These are phyloP conservation scores for Diarsia mendica DNA, from an alignment of 2,888 invertebrate genomes.

Conservation along the genomic window DNA sequence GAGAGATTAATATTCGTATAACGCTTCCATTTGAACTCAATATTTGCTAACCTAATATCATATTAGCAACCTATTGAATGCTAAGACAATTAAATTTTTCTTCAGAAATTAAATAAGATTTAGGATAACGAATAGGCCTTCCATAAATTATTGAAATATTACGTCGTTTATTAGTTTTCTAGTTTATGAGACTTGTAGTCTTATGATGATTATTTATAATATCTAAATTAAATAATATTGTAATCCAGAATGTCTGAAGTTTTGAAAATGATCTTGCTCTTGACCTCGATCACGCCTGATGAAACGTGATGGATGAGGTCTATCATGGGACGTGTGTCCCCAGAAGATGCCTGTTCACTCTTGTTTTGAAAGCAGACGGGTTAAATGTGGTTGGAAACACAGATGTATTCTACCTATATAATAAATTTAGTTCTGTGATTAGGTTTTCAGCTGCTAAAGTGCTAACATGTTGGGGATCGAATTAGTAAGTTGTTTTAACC, in stretches of 20 bases:
- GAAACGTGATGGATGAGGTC: no score
- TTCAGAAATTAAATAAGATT: conserved; percentile 32
- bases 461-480: conserved; percentile 3
- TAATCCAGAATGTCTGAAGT: neutral
- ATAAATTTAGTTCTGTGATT: conserved; percentile 1
- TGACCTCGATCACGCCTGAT: no score
- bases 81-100: neutral
- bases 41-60: conserved; percentile 9
- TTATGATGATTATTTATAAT: conserved; percentile 17
- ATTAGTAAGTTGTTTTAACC: conserved; percentile 23
- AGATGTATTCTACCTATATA: no score
- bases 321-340: no score
- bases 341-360: no score
- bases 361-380: no score
- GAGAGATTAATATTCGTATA: neutral
- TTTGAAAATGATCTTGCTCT: no score
- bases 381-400: no score
- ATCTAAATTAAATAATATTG: conserved; percentile 25
- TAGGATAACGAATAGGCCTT: conserved; percentile 17
- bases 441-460: neutral
- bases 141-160: conserved; percentile 34
- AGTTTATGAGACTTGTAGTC: conserved; percentile 6
- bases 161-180: conserved; percentile 33
- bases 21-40: neutral
- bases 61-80: conserved; percentile 9